Percentiles rank a stretch among this genome's conserved stretches.
phyloP scores from a whole-genome alignment of 2,888 invertebrate species.

The Spatulosminthurus flaviceps region DNA sequence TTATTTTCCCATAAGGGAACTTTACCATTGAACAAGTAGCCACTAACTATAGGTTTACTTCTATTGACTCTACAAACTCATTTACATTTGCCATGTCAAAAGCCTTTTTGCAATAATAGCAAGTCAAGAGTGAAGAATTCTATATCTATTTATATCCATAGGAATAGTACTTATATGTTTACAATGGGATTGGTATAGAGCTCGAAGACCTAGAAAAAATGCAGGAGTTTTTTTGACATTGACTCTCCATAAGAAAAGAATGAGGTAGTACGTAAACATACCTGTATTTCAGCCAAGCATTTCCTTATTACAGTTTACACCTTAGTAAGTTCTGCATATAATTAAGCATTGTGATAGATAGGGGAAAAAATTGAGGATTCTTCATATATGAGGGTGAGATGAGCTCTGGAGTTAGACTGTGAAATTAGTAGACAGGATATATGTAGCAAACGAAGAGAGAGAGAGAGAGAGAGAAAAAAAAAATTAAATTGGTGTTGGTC shows the following conservation, averaged over 20 bases:
- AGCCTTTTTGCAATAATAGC: background rate
- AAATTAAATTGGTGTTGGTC: conserved; percentile 1
- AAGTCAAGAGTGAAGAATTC: background rate
- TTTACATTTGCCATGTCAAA: conserved; percentile 33
- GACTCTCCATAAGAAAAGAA: too few relatives aligned
- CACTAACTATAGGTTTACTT: background rate
- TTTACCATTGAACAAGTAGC: background rate
- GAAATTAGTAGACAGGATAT: background rate
- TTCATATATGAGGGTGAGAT: background rate
- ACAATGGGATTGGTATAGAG: too few relatives aligned
- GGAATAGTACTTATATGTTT: too few relatives aligned
- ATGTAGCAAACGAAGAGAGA: too few relatives aligned
- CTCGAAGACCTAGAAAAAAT: background rate
- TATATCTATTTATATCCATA: background rate
- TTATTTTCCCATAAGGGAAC: background rate
- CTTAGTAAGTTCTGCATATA: too few relatives aligned
- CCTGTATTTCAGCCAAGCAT: too few relatives aligned
- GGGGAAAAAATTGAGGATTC: too few relatives aligned
- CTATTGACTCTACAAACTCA: conserved; percentile 31
- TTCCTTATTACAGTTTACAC: too few relatives aligned
- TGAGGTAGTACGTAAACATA: too few relatives aligned
- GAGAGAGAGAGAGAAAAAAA: too few relatives aligned
- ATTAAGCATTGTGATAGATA: too few relatives aligned
- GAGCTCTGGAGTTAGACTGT: background rate
- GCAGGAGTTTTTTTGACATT: too few relatives aligned